Conservation (phyloP, 2,888 invertebrate genomes). For the Hirtodrosophila trivittata region DNA sequence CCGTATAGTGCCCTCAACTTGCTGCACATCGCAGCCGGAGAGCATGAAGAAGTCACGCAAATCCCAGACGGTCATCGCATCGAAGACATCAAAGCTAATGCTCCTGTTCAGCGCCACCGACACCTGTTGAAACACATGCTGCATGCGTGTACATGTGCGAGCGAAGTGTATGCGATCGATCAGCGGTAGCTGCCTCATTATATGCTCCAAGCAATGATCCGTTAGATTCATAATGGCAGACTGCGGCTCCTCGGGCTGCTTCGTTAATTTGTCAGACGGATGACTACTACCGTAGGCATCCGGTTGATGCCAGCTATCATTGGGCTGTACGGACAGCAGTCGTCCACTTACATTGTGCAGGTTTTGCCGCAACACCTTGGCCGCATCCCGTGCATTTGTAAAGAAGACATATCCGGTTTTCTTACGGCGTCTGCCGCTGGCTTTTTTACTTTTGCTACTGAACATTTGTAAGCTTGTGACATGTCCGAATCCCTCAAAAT, state of each 20-base stretch:
- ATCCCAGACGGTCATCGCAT: conserved; percentile 34
- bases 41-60: conserved; percentile 40
- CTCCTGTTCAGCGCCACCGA: conserved; percentile 22
- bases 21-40: conserved; percentile 20
- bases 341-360: conserved; percentile 19
- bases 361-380: conserved; percentile 22
- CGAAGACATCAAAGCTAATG: conserved; percentile 24
- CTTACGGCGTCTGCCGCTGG: neutral
- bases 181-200: conserved; percentile 22
- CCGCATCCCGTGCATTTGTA: conserved; percentile 24
- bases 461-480: conserved; percentile 28
- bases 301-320: conserved; percentile 43
- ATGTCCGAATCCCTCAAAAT: conserved; percentile 32
- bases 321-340: conserved; percentile 21
- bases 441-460: neutral
- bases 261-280: too few relatives aligned
- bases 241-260: neutral
- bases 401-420: conserved; percentile 32
- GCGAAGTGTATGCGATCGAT: conserved; percentile 45
- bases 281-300: conserved; percentile 26
- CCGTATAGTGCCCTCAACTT: conserved; percentile 30
- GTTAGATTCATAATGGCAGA: conserved; percentile 22
- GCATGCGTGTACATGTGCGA: conserved; percentile 29
- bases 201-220: conserved; percentile 37
- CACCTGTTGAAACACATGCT: conserved; percentile 15